Base-by-base conservation (phyloP, 2,113 vertebrate species). In the Neogobius melanostomus region DNA sequence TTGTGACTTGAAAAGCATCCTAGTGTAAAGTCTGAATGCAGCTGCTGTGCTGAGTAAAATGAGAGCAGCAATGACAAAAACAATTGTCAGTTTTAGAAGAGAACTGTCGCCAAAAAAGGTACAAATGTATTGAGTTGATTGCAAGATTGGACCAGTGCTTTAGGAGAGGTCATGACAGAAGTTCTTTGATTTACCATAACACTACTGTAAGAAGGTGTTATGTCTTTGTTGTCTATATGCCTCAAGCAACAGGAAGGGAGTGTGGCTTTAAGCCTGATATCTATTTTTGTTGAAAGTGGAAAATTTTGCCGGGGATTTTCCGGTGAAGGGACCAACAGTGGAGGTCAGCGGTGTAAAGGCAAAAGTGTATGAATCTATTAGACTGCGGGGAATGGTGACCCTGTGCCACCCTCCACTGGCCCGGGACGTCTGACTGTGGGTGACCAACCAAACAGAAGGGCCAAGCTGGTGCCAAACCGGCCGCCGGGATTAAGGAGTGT, bases 241-340 rank as follows among this genome's bases (percentile, higher is more conserved):
- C 28, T 85, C 79, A 78, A 49, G 79, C 87, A 86, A 88, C 89
- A 86, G 85, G 82, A 83, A 14, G 63, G 16, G 15, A 73, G 71
- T 50, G 11, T 72, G 82, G 77, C 79, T 80, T 49, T 72, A 14
- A 74, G 65, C 86, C 74, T 74, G 71, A 75, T 82, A 61, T 72
- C 82, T 89, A 89, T 92, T 91, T 90, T 81, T 82, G 86, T 80
- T 72, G 59, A 46, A 44, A 75, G 81, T 43, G 89, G 91, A 92
- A 91, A 86, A 76, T 91, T 91, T 91, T 51, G 14, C 68, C 2
- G 51, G 68, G 74, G 76, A 81, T 67, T 80, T 62, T 81, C 51
- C 63, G 63, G 82, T 51, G 68, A 71, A 51, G 69, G 65, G 78
- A 77, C 84, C 82, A 87, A 84, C 73, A 83, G 77, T 36, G 28